Evolutionary conservation across 2,888 invertebrate species (phyloP).

Genomic region (Xestia sexstrigata): DNA sequence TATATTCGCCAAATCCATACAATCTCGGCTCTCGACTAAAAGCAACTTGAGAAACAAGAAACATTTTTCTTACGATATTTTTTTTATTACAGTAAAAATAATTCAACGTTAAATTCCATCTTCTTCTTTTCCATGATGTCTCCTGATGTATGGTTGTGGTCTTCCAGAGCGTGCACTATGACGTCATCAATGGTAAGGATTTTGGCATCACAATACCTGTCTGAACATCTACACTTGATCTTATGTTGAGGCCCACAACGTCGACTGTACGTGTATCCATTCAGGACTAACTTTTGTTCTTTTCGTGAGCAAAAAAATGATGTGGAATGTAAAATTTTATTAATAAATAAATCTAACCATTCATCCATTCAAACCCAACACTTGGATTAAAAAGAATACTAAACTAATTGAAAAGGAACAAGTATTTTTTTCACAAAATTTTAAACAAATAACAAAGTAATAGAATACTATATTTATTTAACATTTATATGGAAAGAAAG

Average conservation of each 20-base stretch:
- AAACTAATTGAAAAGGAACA: not conserved
- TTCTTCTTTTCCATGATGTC: conserved; percentile 38
- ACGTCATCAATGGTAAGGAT: conserved; percentile 66
- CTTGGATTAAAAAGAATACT: too few species aligned
- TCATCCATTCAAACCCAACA: too few species aligned
- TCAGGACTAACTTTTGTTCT: conserved; percentile 62
- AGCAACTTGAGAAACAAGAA: not conserved
- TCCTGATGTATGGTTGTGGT: conserved; percentile 22
- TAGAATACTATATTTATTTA: not conserved
- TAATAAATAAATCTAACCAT: too few species aligned
- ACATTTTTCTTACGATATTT: not conserved
- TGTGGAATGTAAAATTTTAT: not conserved
- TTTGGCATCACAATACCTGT: conserved; percentile 69
- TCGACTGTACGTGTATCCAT: conserved; percentile 66
- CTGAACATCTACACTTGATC: conserved; percentile 72
- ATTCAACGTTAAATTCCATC: not conserved
- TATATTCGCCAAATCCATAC: not conserved
- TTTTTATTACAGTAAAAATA: not conserved
- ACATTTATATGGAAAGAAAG: not conserved
- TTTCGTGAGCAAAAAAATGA: conserved; percentile 33
- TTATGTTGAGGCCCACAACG: conserved; percentile 64
- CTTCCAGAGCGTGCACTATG: conserved; percentile 18
- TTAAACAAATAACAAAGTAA: not conserved
- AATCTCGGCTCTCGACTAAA: too few species aligned
- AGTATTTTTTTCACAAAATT: not conserved